These are phyloP conservation scores for Hemitrygon akajei DNA, from an alignment of 2,797 vertebrate genomes.

Conservation along the genomic window DNA sequence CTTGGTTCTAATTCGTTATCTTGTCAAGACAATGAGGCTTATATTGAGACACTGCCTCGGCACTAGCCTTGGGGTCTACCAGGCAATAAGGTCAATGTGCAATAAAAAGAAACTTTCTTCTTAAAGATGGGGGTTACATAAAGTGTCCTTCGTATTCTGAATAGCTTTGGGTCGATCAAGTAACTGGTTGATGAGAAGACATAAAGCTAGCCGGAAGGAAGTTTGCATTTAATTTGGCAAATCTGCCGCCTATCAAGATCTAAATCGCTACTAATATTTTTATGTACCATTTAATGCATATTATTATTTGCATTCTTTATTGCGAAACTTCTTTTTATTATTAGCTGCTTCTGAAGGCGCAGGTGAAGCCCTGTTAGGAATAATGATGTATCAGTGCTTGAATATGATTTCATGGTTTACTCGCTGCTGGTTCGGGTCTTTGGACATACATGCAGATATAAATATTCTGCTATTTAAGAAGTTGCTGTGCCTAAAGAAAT, in stretches of 20 bases:
- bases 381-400: not conserved
- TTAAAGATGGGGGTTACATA: not conserved
- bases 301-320: not conserved
- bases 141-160: too few species aligned
- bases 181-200: not conserved
- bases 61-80: too few species aligned
- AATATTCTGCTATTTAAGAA: not conserved
- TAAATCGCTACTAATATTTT: too few species aligned
- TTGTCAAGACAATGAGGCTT: too few species aligned
- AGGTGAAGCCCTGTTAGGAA: too few species aligned
- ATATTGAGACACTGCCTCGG: too few species aligned
- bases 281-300: not conserved
- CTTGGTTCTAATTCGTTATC: too few species aligned
- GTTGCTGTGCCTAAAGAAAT: not conserved
- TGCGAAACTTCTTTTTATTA: not conserved
- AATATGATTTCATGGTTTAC: not conserved
- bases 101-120: not conserved
- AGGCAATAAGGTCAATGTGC: not conserved
- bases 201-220: not conserved
- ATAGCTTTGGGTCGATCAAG: not conserved
- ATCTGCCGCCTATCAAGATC: not conserved
- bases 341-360: too few species aligned
- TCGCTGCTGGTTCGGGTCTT: not conserved
- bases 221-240: not conserved
- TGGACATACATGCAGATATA: not conserved